Evolutionary conservation across 2,888 invertebrate species (phyloP).

Genomic region (Stramonita haemastoma): DNA sequence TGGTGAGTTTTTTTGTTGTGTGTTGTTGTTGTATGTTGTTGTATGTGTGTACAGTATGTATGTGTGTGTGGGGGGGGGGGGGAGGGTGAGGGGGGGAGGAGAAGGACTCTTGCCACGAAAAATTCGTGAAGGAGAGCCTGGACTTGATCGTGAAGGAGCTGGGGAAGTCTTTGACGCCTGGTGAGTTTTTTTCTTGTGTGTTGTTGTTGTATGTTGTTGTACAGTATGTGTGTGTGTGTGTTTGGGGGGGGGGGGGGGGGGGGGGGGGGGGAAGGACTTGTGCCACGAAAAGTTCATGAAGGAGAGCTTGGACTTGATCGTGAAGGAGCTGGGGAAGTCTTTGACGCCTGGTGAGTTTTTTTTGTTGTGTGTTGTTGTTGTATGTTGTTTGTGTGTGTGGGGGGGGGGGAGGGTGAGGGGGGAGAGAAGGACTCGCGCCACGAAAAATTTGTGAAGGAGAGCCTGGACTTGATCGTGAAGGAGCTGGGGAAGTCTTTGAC

Average conservation of each 20-base stretch:
- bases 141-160: constrained; percentile 42
- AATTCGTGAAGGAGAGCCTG: constrained; percentile 21
- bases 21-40: too few species aligned
- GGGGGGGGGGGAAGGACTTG: constrained; percentile 2
- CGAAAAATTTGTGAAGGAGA: too few species aligned
- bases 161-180: constrained; percentile 42
- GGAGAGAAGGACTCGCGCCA: too few species aligned
- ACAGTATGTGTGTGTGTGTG: too few species aligned
- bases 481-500: constrained; percentile 39
- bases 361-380: too few species aligned
- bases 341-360: constrained; percentile 45
- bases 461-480: too few species aligned
- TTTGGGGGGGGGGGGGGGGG: too few species aligned
- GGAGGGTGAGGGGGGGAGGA: background rate
- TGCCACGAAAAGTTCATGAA: constrained; percentile 36
- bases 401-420: too few species aligned
- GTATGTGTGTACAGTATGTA: too few species aligned
- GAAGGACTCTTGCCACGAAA: constrained; percentile 39
- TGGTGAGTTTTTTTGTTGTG: constrained; percentile 28
- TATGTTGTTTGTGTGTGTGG: too few species aligned
- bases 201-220: too few species aligned
- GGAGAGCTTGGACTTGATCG: constrained; percentile 38
- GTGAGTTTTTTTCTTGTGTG: constrained; percentile 12
- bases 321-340: constrained; percentile 37
- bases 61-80: too few species aligned